Conservation (phyloP, 2,113 vertebrate species). For the Clarias gariepinus region DNA sequence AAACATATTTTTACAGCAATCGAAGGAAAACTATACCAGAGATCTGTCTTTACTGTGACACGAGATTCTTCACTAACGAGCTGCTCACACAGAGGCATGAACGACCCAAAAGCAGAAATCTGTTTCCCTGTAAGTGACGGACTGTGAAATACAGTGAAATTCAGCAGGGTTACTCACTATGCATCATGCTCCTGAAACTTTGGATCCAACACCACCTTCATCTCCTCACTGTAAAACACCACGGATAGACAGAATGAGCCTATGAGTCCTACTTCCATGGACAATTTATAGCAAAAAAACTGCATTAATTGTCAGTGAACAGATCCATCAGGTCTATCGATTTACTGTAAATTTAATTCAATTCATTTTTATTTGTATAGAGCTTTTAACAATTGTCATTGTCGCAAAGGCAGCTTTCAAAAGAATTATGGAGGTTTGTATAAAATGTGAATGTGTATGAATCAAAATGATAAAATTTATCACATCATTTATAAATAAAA, state of each 20-base stretch:
- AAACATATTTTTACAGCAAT: background rate
- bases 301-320: background rate
- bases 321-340: background rate
- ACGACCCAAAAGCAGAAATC: background rate
- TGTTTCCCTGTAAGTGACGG: background rate
- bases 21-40: background rate
- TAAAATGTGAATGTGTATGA: too few species aligned
- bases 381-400: too few species aligned
- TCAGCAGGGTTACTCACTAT: conserved; percentile 82
- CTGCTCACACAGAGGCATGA: background rate
- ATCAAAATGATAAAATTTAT: too few species aligned
- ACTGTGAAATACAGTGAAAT: background rate
- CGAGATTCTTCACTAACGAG: too few species aligned
- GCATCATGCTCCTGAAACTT: conserved; percentile 93
- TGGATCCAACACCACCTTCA: conserved; percentile 90
- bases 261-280: background rate
- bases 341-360: too few species aligned
- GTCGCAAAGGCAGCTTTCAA: too few species aligned
- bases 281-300: background rate
- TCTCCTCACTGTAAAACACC: conserved; percentile 83
- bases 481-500: too few species aligned
- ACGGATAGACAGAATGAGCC: background rate
- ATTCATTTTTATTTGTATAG: too few species aligned
- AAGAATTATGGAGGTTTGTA: too few species aligned
- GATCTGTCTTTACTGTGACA: too few species aligned